Evolutionary conservation across 2,888 invertebrate genomes (phyloP).

Genomic region (Hydraecia micacea): DNA sequence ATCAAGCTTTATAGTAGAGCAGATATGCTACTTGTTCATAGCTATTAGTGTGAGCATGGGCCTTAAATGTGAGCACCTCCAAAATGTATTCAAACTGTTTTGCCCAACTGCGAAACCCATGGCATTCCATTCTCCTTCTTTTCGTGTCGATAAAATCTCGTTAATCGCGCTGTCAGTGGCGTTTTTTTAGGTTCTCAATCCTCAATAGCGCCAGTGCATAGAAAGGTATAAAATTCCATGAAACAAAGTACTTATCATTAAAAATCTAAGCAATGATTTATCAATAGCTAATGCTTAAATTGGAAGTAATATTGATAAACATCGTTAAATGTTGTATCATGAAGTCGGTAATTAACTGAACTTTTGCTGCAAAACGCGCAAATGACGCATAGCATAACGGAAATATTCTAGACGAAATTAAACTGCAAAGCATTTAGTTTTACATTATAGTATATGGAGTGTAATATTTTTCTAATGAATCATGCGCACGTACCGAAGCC

Average conservation of each 20-base stretch:
- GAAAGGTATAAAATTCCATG: background rate
- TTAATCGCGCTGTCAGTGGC: background rate
- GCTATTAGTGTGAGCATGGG: background rate
- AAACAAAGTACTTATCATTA: background rate
- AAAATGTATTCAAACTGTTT: background rate
- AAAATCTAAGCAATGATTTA: background rate
- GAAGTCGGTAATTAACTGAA: too few species aligned
- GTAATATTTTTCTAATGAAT: conserved; percentile 42
- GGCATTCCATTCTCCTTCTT: background rate
- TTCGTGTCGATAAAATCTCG: background rate
- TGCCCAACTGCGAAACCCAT: background rate
- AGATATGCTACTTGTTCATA: background rate
- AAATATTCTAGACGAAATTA: conserved; percentile 34
- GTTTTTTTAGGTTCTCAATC: background rate
- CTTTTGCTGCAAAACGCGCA: conserved; percentile 2
- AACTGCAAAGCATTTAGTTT: conserved; percentile 20
- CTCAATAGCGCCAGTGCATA: background rate
- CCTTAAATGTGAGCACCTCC: background rate
- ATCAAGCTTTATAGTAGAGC: background rate
- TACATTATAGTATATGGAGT: conserved; percentile 6
- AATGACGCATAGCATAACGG: background rate
- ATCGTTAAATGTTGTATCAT: conserved; percentile 1
- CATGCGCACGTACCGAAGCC: conserved; percentile 11
- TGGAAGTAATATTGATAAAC: conserved; percentile 7
- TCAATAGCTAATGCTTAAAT: background rate